phyloP scores from a whole-genome alignment of 2,797 vertebrate species.

The Aulostomus chinensis region DNA sequence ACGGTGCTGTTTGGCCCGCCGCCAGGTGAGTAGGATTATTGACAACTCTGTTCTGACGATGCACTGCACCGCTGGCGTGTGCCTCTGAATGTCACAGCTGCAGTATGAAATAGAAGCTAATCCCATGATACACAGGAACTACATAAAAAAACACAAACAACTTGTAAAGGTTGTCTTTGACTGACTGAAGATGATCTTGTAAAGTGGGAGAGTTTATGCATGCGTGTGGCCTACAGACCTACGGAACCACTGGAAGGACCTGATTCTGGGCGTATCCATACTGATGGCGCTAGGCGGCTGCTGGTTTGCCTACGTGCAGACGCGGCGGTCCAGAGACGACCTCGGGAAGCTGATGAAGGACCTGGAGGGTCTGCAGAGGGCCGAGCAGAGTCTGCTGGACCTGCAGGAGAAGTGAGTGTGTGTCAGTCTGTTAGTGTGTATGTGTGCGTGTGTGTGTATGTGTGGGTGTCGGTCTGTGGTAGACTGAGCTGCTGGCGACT shows the following conservation, averaged over 20 bases:
- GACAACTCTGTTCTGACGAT: too few relatives aligned
- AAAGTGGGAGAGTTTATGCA: not conserved
- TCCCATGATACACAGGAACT: too few relatives aligned
- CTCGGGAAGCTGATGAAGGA: constrained; percentile 93
- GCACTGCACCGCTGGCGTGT: too few relatives aligned
- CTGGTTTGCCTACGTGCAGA: constrained; percentile 93
- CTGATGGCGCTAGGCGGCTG: constrained; percentile 90
- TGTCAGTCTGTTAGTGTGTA: not conserved
- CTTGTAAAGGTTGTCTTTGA: too few relatives aligned
- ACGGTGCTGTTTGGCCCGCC: constrained; percentile 86
- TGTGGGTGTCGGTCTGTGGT: constrained; percentile 10
- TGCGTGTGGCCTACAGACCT: constrained; percentile 46
- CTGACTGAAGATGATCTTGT: too few relatives aligned
- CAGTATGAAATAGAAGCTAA: too few relatives aligned
- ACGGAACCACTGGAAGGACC: constrained; percentile 89
- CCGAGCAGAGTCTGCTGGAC: constrained; percentile 90
- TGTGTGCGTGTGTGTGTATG: constrained; percentile 12
- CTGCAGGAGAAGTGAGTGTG: constrained; percentile 88
- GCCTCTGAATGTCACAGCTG: too few relatives aligned
- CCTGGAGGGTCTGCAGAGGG: constrained; percentile 91
- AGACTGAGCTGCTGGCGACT: not conserved
- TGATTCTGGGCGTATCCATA: constrained; percentile 88
- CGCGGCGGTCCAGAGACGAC: constrained; percentile 88
- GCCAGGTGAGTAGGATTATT: constrained; percentile 36
- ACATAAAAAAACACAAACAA: too few relatives aligned